Conservation (phyloP, 2,888 invertebrate genomes). For the Cerceris ruficornis region DNA sequence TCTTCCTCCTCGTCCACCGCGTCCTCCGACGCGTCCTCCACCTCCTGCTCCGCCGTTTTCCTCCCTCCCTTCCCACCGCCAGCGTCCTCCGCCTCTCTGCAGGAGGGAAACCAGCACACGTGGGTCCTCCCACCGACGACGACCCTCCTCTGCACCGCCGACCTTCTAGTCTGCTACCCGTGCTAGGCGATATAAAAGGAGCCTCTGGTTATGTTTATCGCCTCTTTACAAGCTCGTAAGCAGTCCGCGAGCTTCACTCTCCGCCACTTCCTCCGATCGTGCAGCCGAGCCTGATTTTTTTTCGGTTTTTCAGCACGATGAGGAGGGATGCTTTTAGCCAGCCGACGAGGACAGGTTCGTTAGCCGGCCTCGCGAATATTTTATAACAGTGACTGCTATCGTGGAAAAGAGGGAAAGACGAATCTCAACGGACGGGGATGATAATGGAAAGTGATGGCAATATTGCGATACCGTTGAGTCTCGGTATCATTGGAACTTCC, state of each 20-base stretch:
- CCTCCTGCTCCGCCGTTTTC: slow-evolving; percentile 7
- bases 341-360: slow-evolving; percentile 2
- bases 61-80: slow-evolving; percentile 4
- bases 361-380: too few relatives aligned
- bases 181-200: slow-evolving; percentile 58
- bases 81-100: slow-evolving; percentile 20
- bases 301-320: background rate
- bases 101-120: slow-evolving; percentile 59
- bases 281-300: background rate
- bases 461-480: too few relatives aligned
- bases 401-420: too few relatives aligned
- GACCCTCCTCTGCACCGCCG: slow-evolving; percentile 47
- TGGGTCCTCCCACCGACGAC: slow-evolving; percentile 56
- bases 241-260: slow-evolving; percentile 74
- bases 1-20: slow-evolving; percentile 3
- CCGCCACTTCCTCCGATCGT: slow-evolving; percentile 25
- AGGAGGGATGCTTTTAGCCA: background rate
- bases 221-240: slow-evolving; percentile 80
- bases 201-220: slow-evolving; percentile 77
- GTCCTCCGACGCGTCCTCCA: slow-evolving; percentile 25
- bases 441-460: too few relatives aligned
- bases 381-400: too few relatives aligned
- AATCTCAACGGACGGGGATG: too few relatives aligned
- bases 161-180: slow-evolving; percentile 58
- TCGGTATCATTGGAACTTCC: too few relatives aligned